phyloP scores from a whole-genome alignment of 1,140 invertebrate species.

The Linepithema humile region DNA sequence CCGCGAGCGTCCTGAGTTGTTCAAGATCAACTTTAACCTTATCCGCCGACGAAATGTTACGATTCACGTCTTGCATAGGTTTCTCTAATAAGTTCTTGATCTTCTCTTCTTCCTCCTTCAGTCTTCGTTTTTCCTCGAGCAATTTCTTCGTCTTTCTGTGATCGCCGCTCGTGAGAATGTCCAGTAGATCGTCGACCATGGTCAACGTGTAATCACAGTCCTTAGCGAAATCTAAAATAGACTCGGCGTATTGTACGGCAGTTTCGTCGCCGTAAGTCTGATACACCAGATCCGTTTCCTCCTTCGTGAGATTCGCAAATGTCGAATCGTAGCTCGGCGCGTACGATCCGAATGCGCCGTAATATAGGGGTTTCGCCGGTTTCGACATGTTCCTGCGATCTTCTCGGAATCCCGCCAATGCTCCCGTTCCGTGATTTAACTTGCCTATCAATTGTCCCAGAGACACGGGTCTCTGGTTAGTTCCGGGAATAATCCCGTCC shows the following conservation, averaged over 20 bases:
- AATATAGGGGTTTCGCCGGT: constrained; percentile 95
- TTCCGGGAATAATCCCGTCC: constrained; percentile 88
- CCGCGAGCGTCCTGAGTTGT: constrained; percentile 88
- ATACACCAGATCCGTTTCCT: constrained; percentile 96
- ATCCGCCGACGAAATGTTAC: constrained; percentile 83
- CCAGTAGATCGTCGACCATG: constrained; percentile 93
- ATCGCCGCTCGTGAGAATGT: constrained; percentile 93
- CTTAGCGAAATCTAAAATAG: constrained; percentile 93
- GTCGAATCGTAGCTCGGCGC: constrained; percentile 98
- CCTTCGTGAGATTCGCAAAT: constrained; percentile 96
- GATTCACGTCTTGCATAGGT: constrained; percentile 82
- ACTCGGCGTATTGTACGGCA: constrained; percentile 94
- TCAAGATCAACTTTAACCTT: constrained; percentile 90
- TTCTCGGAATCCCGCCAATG: constrained; percentile 91
- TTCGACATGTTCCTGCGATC: constrained; percentile 95
- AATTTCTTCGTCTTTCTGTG: constrained; percentile 91
- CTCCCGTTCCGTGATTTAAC: constrained; percentile 91
- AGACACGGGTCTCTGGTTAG: constrained; percentile 91
- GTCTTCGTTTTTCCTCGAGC: constrained; percentile 87
- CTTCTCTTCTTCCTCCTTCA: constrained; percentile 87
- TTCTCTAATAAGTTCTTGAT: constrained; percentile 85
- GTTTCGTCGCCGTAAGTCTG: constrained; percentile 96
- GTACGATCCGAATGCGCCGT: constrained; percentile 97
- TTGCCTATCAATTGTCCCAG: constrained; percentile 93
- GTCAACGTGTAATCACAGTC: constrained; percentile 92